Conservation (phyloP, 2,113 vertebrate genomes). For the Pitta sordida region DNA sequence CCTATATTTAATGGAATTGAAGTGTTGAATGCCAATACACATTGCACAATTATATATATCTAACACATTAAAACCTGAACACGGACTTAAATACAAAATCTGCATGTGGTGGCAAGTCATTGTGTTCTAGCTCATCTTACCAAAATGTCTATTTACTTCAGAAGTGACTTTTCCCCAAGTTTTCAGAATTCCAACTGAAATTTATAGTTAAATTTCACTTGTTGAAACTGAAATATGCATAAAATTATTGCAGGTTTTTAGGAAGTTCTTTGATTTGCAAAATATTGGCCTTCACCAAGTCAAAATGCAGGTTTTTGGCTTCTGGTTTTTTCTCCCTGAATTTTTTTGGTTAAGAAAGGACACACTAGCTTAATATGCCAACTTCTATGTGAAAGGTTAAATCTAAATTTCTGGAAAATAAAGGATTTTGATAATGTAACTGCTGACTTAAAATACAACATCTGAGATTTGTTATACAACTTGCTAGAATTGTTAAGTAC, state of each 20-base stretch:
- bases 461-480: neutral
- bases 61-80: neutral
- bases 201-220: neutral
- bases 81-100: neutral
- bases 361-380: neutral
- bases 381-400: neutral
- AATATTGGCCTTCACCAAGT: neutral
- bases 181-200: neutral
- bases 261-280: neutral
- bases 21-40: neutral
- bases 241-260: neutral
- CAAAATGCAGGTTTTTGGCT: neutral
- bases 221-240: neutral
- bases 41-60: neutral
- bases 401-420: neutral
- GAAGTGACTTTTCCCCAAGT: neutral
- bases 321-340: neutral
- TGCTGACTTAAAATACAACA: neutral
- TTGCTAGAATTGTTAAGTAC: neutral
- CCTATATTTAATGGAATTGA: neutral
- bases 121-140: neutral
- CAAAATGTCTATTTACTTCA: neutral
- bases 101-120: neutral
- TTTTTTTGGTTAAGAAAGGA: neutral
- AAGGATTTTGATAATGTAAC: neutral